Evolutionary conservation across 2,113 vertebrate species (phyloP), one percentile per base, ranked within the genome.

Genomic region (Poicephalus gulielmi): DNA sequence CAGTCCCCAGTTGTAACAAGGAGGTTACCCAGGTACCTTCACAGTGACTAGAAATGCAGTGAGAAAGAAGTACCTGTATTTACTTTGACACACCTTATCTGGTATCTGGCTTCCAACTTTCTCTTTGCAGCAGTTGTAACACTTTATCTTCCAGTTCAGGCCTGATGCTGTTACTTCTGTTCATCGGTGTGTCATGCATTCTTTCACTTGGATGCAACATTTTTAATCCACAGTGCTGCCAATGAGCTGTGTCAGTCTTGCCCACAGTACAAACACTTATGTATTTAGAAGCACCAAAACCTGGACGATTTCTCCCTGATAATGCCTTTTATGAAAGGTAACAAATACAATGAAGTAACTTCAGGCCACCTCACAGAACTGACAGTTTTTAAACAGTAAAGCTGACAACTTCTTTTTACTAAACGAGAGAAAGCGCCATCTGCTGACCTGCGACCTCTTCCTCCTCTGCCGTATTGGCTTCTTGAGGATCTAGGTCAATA

Each of bases 281-380:
- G 30, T 71, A 22, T 53, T 83, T 76, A 75, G 41, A n/a, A 90
- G 60, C 11, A 53, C 7, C 9, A 11, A 78, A 22, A 50, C 4
- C 3, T 0, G 14, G 25, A 10, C 17, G 4, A 31, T 47, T 68
- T 13, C 16, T 73, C 25, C 39, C 7, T 9, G 35, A 17, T 11
- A 28, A 6, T 37, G 35, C 52, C 59, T 80, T 62, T 83, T 88
- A 13, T 71, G 62, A 39, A 66, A 31, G 35, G 47, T 19, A 60
- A 9, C 50, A 24, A 89, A 37, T 1, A 9, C 1, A 5, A 1
- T 0, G 17, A 20, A 28, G 68, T 31, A 3, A 5, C 22, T 13
- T 14, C 17, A 46, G 47, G 14, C 18, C 6, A 30, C 35, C 8
- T 28, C 14, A 1, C 1, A 24, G 66, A 10, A 17, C 13, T 5